Evolutionary conservation across 1,140 invertebrate species (phyloP).

Genomic region (Temnothorax curvispinosus): DNA sequence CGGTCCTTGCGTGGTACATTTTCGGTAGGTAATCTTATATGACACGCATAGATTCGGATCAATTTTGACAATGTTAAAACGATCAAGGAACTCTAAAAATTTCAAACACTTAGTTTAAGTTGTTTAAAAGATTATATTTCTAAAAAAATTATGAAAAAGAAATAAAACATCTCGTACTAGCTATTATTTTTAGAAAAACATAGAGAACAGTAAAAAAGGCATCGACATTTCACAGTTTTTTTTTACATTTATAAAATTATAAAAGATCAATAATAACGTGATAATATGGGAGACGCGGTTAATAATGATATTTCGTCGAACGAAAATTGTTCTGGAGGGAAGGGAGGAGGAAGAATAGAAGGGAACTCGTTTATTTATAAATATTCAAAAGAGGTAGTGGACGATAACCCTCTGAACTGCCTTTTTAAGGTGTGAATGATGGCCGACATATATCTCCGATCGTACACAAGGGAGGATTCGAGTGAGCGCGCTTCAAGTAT

Average conservation of each 20-base stretch:
- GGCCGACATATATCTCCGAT: slow-evolving; percentile 28
- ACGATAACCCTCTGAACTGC: not conserved
- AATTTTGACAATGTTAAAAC: slow-evolving; percentile 5
- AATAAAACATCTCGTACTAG: not conserved
- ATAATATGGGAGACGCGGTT: not conserved
- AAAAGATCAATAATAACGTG: not conserved
- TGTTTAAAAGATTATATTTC: not conserved
- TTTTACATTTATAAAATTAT: not conserved
- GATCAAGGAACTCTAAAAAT: not conserved
- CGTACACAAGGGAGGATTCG: not conserved
- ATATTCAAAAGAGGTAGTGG: slow-evolving; percentile 20
- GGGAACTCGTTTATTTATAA: not conserved
- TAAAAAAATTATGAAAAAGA: not conserved
- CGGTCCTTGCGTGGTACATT: not conserved
- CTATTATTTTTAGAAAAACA: not conserved
- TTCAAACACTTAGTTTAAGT: not conserved
- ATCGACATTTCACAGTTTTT: not conserved
- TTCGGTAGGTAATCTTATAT: not conserved
- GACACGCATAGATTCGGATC: not conserved
- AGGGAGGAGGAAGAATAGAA: not conserved
- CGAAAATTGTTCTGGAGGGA: not conserved
- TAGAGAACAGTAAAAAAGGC: not conserved
- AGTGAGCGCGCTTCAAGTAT: slow-evolving; percentile 4
- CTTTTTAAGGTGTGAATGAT: slow-evolving; percentile 20
- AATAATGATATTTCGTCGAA: slow-evolving; percentile 5